These are phyloP conservation scores for Yponomeuta evonymella DNA, from an alignment of 2,888 invertebrate genomes.

Conservation along the genomic window DNA sequence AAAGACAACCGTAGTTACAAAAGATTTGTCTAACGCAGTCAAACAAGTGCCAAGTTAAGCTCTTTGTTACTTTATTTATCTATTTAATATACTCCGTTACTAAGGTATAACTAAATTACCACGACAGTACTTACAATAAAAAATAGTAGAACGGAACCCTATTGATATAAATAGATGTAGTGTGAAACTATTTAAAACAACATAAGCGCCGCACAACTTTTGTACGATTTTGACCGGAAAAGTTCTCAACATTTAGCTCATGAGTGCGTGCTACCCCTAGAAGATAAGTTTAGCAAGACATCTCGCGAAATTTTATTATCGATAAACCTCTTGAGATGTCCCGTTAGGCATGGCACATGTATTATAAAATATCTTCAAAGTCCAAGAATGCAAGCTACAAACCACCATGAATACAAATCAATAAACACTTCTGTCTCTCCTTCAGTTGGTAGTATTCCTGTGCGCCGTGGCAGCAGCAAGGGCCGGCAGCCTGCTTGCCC, in stretches of 20 bases:
- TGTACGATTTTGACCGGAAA: too few species aligned
- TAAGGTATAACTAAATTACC: too few species aligned
- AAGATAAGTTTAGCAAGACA: not conserved
- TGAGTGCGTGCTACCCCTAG: not conserved
- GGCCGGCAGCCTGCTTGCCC: constrained; percentile 67
- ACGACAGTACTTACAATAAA: too few species aligned
- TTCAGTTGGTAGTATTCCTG: constrained; percentile 71
- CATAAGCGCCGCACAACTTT: too few species aligned
- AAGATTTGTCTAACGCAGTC: too few species aligned
- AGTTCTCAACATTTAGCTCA: not conserved
- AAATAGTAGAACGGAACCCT: too few species aligned
- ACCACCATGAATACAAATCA: not conserved
- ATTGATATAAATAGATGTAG: too few species aligned
- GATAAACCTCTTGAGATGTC: not conserved
- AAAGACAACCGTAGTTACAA: too few species aligned
- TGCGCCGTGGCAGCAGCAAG: constrained; percentile 73
- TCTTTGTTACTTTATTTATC: too few species aligned
- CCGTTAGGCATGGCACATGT: not conserved
- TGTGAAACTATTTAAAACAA: too few species aligned
- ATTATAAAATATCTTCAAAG: not conserved
- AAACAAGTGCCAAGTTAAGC: too few species aligned
- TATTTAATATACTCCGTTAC: too few species aligned
- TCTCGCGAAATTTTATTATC: not conserved
- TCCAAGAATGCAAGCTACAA: not conserved
- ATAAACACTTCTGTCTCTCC: constrained; percentile 25